These are phyloP conservation scores for Napeogenes inachia DNA, from an alignment of 2,888 invertebrate genomes.

Conservation along the genomic window DNA sequence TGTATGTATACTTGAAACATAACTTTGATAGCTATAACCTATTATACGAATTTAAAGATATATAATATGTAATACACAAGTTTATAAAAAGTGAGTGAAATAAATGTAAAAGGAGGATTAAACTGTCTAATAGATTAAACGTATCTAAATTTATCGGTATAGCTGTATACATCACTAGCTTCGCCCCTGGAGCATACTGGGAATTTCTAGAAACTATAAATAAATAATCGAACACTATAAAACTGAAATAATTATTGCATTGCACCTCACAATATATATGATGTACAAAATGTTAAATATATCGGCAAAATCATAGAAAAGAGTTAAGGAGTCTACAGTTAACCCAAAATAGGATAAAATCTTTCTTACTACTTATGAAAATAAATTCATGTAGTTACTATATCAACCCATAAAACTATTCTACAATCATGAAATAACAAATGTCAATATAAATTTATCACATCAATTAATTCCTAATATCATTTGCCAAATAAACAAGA, in stretches of 20 bases:
- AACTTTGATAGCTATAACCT: not conserved
- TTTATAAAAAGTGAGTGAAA: too few relatives aligned
- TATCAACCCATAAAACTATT: slow-evolving; percentile 4
- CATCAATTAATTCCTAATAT: slow-evolving; percentile 12
- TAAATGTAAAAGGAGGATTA: too few relatives aligned
- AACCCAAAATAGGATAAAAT: too few relatives aligned
- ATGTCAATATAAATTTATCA: slow-evolving; percentile 10
- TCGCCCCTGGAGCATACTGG: slow-evolving; percentile 45
- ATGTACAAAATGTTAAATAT: not conserved
- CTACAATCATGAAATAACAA: not conserved
- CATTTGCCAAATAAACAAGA: slow-evolving; percentile 10
- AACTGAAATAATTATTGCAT: slow-evolving; percentile 62
- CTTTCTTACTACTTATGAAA: too few relatives aligned
- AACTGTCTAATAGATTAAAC: too few relatives aligned
- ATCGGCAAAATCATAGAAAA: not conserved
- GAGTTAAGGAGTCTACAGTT: too few relatives aligned
- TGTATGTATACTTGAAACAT: too few relatives aligned
- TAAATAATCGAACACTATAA: slow-evolving; percentile 58
- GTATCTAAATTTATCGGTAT: slow-evolving; percentile 3
- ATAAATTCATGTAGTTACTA: too few relatives aligned
- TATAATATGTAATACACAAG: too few relatives aligned
- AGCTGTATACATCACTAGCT: slow-evolving; percentile 31
- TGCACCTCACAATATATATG: slow-evolving; percentile 8
- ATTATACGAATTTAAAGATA: not conserved
- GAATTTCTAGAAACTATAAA: slow-evolving; percentile 55